Evolutionary conservation across 2,888 invertebrate species (phyloP).

Genomic region (Chouioia cunea): DNA sequence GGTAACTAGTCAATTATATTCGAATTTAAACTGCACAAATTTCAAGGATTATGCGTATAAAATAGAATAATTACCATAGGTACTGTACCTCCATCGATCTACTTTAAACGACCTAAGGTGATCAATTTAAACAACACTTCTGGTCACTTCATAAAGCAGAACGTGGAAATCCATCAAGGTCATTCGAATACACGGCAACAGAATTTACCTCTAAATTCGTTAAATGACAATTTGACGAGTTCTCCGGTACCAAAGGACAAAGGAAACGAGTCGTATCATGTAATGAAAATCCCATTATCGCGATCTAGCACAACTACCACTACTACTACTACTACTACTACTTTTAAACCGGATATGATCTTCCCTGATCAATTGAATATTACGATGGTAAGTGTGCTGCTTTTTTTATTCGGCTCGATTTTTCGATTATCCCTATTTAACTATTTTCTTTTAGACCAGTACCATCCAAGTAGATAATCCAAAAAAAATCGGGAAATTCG

Average conservation of each 20-base stretch:
- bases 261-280: constrained; percentile 4
- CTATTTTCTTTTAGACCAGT: constrained; percentile 7
- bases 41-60: constrained; percentile 1
- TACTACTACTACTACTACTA: constrained; percentile 3
- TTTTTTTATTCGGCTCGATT: too few relatives aligned
- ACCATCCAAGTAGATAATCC: neutral
- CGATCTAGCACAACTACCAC: neutral
- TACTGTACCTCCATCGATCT: too few relatives aligned
- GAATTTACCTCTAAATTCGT: constrained; percentile 1
- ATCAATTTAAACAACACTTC: constrained; percentile 52
- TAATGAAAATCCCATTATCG: constrained; percentile 5
- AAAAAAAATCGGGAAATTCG: constrained; percentile 10
- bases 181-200: constrained; percentile 55
- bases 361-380: constrained; percentile 26
- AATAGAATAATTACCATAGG: neutral
- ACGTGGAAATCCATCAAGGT: constrained; percentile 56
- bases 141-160: constrained; percentile 56
- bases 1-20: constrained; percentile 1
- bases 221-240: neutral
- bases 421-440: neutral
- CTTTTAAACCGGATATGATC: constrained; percentile 20
- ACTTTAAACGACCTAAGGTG: neutral
- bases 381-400: constrained; percentile 30
- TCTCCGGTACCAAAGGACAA: neutral
- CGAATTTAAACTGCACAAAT: too few relatives aligned